Conservation (phyloP, 2,888 invertebrate species). For the Macaria liturata region DNA sequence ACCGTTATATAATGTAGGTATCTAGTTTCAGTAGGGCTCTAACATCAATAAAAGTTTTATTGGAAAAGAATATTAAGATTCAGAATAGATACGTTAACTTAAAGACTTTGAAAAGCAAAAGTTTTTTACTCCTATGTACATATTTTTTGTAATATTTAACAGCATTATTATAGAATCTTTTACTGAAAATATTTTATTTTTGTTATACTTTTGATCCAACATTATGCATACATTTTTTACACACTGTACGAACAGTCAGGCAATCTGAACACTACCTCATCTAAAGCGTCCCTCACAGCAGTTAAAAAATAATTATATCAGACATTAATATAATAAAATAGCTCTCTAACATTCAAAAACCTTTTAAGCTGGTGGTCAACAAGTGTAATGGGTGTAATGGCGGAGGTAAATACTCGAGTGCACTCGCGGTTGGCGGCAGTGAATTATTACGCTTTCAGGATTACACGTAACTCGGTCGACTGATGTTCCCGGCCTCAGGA, state of each 20-base stretch:
- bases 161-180: too few species aligned
- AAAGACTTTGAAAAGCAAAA: not conserved
- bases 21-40: constrained; percentile 4
- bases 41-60: constrained; percentile 13
- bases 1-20: not conserved
- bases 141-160: too few species aligned
- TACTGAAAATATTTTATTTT: too few species aligned
- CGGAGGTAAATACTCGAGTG: constrained; percentile 55
- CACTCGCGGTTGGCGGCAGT: constrained; percentile 47
- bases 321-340: too few species aligned
- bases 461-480: constrained; percentile 48
- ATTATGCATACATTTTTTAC: too few species aligned
- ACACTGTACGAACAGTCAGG: too few species aligned
- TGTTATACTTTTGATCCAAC: too few species aligned
- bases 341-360: too few species aligned
- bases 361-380: constrained; percentile 41
- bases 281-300: too few species aligned
- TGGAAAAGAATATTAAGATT: constrained; percentile 11
- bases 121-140: too few species aligned
- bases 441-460: constrained; percentile 65
- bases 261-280: too few species aligned
- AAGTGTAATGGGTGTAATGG: constrained; percentile 57
- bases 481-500: constrained; percentile 35
- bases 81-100: constrained; percentile 7
- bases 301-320: too few species aligned